Conservation (phyloP, 2,888 invertebrate genomes). For the Pristionchus mayeri region DNA sequence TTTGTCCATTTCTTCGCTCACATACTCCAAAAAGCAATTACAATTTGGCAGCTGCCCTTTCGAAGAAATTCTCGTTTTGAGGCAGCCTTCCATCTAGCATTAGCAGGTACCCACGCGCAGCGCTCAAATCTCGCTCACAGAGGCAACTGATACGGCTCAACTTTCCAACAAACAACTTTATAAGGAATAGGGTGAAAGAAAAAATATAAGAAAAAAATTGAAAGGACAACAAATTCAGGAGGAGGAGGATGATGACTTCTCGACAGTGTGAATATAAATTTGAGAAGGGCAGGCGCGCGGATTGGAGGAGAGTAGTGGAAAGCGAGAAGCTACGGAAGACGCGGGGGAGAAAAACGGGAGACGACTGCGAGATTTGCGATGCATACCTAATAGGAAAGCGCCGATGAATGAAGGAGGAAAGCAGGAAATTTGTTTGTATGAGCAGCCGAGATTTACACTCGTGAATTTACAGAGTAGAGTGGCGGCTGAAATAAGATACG, state of each 20-base stretch:
- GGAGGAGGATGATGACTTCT: neutral
- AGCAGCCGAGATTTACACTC: neutral
- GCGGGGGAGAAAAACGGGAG: neutral
- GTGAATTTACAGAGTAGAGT: constrained; percentile 7
- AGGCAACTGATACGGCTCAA: too few species aligned
- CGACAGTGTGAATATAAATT: constrained; percentile 1
- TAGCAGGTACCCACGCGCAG: neutral
- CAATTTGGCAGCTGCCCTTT: constrained; percentile 29
- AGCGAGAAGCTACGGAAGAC: neutral
- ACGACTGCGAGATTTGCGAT: neutral
- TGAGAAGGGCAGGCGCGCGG: neutral
- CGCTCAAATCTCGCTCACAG: neutral
- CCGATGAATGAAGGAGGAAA: neutral
- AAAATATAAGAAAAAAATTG: too few species aligned
- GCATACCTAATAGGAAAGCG: neutral
- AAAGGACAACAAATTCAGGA: too few species aligned
- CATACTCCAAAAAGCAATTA: constrained; percentile 28
- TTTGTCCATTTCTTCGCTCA: neutral
- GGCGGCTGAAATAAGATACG: neutral
- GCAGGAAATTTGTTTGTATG: neutral
- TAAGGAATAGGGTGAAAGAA: too few species aligned
- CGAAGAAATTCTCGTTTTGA: neutral
- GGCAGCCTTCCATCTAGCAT: neutral
- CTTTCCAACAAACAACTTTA: too few species aligned
- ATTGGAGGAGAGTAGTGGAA: neutral